A percentile compares a stretch with the other conserved stretches of the same genome.
These are phyloP conservation scores for Baronia brevicornis DNA, from an alignment of 2,888 invertebrate species.

Conservation along the genomic window DNA sequence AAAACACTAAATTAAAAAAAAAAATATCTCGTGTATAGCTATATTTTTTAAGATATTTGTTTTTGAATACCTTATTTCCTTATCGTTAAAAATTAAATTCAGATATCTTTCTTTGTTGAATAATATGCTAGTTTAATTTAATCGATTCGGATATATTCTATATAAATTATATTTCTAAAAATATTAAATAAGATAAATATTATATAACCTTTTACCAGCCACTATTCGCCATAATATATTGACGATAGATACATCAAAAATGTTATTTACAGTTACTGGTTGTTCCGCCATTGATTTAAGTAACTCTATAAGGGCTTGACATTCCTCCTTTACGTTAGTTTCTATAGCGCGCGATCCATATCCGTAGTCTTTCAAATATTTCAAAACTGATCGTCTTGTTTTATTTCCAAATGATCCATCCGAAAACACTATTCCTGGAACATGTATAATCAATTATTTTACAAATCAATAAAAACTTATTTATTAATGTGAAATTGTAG, in stretches of 20 bases:
- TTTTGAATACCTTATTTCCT: too few species aligned
- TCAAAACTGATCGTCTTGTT: slow-evolving; percentile 78
- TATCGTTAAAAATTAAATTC: too few species aligned
- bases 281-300: slow-evolving; percentile 39
- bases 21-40: too few species aligned
- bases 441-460: slow-evolving; percentile 6
- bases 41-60: too few species aligned
- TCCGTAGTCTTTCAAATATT: slow-evolving; percentile 79
- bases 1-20: too few species aligned
- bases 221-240: slow-evolving; percentile 83
- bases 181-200: slow-evolving; percentile 7
- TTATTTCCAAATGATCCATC: slow-evolving; percentile 80
- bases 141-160: not conserved
- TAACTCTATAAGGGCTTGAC: slow-evolving; percentile 69
- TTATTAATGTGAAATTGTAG: too few species aligned
- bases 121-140: too few species aligned
- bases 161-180: not conserved
- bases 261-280: slow-evolving; percentile 68
- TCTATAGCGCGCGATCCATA: slow-evolving; percentile 78
- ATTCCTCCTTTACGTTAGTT: slow-evolving; percentile 76
- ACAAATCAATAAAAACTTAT: not conserved
- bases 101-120: too few species aligned
- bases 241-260: slow-evolving; percentile 79
- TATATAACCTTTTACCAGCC: slow-evolving; percentile 75
- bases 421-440: slow-evolving; percentile 79